Evolutionary conservation across 2,888 invertebrate genomes (phyloP).

Genomic region (Arrhopalites spinosus): DNA sequence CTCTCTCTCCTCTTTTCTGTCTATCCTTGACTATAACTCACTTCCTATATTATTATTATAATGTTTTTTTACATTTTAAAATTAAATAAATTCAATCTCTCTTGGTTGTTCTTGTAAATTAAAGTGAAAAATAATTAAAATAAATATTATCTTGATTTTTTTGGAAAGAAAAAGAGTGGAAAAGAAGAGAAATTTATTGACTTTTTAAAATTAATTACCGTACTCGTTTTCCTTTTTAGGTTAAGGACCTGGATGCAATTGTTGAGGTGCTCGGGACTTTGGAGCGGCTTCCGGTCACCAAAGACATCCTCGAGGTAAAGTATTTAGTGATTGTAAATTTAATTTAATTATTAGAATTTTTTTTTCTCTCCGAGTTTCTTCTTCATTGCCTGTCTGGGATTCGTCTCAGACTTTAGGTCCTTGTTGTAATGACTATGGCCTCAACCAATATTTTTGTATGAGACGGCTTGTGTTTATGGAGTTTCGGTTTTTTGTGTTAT

Average conservation of each 20-base stretch:
- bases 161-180: neutral
- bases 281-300: slow-evolving; percentile 88
- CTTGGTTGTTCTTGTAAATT: no score
- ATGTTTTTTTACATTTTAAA: no score
- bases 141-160: neutral
- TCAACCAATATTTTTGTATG: no score
- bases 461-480: no score
- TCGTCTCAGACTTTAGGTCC: no score
- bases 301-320: slow-evolving; percentile 84
- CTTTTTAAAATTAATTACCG: neutral
- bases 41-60: no score
- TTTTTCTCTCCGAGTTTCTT: slow-evolving; percentile 11
- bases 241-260: slow-evolving; percentile 92
- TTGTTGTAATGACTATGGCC: no score
- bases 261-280: slow-evolving; percentile 89
- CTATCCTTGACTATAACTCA: no score
- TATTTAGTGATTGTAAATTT: neutral
- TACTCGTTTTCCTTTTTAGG: slow-evolving; percentile 66
- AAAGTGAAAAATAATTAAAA: neutral
- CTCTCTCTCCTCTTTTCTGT: neutral
- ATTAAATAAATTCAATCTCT: no score
- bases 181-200: no score
- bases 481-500: no score
- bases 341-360: neutral
- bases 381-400: no score